Conservation (phyloP, 2,797 vertebrate genomes). For the Aphelocoma californica region DNA sequence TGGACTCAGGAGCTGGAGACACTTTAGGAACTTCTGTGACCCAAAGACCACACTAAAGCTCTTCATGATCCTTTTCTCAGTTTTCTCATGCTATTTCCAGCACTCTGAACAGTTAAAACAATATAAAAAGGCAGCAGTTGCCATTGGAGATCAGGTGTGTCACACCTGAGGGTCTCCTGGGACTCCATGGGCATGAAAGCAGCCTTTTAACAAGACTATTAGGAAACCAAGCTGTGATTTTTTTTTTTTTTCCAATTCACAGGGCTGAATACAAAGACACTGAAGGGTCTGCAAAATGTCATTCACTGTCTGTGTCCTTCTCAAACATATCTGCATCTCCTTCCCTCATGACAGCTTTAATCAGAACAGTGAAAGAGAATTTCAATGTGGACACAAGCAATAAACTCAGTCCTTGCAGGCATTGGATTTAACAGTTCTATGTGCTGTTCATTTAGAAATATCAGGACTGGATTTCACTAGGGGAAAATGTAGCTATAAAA, state of each 20-base stretch:
- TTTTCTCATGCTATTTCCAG: not conserved
- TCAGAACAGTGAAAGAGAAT: not conserved
- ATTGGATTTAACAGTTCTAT: not conserved
- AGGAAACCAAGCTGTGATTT: not conserved
- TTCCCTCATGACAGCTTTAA: not conserved
- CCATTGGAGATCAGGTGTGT: not conserved
- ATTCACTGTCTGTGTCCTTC: not conserved
- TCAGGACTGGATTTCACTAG: not conserved
- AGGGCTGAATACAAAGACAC: not conserved
- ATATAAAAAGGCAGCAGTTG: not conserved
- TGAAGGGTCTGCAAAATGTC: not conserved
- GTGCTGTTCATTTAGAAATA: not conserved
- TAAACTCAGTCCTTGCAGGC: not conserved
- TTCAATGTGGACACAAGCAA: not conserved
- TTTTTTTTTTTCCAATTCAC: not conserved
- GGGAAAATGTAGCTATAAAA: not conserved
- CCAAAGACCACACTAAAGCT: not conserved
- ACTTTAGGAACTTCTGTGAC: not conserved
- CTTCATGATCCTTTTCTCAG: not conserved
- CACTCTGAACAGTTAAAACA: not conserved
- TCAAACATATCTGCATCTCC: not conserved
- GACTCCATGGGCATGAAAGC: not conserved
- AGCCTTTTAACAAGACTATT: not conserved
- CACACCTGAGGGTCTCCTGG: not conserved
- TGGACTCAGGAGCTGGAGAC: not conserved